phyloP scores from a whole-genome alignment of 2,113 vertebrate genomes.

The Rhipidura dahli region DNA sequence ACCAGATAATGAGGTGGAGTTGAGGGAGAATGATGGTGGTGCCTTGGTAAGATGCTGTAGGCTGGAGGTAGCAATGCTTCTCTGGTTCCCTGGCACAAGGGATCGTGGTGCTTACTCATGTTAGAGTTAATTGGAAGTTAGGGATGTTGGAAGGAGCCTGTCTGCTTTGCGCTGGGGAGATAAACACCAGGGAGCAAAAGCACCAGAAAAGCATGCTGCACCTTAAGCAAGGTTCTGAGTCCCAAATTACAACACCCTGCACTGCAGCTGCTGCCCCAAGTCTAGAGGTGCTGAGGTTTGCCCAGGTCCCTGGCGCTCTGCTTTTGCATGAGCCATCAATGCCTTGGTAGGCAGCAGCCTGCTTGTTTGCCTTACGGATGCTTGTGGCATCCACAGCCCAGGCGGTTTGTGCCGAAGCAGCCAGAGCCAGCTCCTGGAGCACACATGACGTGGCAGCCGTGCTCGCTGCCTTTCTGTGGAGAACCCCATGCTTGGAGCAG shows the following conservation, averaged over 20 bases:
- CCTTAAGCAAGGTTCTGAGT: neutral
- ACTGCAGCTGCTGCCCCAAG: neutral
- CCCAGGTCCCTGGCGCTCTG: neutral
- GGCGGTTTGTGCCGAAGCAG: rapidly evolving
- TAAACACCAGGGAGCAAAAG: neutral
- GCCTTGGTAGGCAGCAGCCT: neutral
- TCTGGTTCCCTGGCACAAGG: neutral
- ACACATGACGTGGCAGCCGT: neutral
- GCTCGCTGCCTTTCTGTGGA: neutral
- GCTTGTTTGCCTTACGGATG: neutral
- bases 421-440: neutral
- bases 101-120: rapidly evolving
- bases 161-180: neutral
- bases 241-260: neutral
- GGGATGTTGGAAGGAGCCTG: neutral
- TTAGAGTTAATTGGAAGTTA: neutral
- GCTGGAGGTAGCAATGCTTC: neutral
- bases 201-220: neutral
- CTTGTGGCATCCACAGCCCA: neutral
- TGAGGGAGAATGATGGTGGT: neutral
- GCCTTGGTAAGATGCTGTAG: neutral
- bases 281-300: neutral
- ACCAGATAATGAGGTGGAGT: neutral
- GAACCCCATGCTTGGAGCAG: rapidly evolving
- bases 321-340: neutral